A percentile compares a stretch with the other conserved stretches of the same genome.
phyloP scores from a whole-genome alignment of 2,888 invertebrate species.

The Gastrophysa polygoni region DNA sequence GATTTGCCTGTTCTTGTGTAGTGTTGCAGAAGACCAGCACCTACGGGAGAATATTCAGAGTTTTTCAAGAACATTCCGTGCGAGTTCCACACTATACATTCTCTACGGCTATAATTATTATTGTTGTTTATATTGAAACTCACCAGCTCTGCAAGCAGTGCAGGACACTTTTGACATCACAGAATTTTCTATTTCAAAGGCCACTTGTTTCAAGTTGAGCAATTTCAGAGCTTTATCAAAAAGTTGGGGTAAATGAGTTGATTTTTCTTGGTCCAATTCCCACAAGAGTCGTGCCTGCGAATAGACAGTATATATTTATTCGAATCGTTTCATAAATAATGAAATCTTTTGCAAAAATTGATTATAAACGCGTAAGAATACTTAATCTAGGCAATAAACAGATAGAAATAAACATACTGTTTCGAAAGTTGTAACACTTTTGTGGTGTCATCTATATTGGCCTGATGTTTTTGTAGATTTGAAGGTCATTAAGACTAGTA shows the following conservation, averaged over 20 bases:
- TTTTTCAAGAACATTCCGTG: no score
- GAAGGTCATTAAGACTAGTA: no score
- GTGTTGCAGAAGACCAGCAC: conserved; percentile 83
- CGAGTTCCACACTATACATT: no score
- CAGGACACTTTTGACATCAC: conserved; percentile 92
- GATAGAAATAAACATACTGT: no score
- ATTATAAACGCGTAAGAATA: no score
- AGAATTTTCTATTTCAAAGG: conserved; percentile 85
- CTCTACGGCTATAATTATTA: no score
- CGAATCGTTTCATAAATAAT: background rate
- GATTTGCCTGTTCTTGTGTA: conserved; percentile 85
- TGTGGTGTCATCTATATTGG: no score
- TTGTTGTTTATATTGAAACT: conserved; percentile 34
- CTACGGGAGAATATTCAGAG: conserved; percentile 55
- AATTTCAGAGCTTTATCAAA: conserved; percentile 83
- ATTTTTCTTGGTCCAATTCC: conserved; percentile 73
- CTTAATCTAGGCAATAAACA: no score
- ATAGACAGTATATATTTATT: conserved; percentile 6
- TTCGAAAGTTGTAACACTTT: no score
- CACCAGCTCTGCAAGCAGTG: conserved; percentile 84
- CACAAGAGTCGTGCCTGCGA: conserved; percentile 68
- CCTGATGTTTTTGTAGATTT: no score
- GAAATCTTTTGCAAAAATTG: no score
- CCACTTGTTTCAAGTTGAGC: conserved; percentile 84
- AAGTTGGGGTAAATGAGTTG: conserved; percentile 75